Evolutionary conservation across 2,113 vertebrate species (phyloP), one percentile per base, ranked within the genome.

Genomic region (Brachyhypopomus occidentalis): DNA sequence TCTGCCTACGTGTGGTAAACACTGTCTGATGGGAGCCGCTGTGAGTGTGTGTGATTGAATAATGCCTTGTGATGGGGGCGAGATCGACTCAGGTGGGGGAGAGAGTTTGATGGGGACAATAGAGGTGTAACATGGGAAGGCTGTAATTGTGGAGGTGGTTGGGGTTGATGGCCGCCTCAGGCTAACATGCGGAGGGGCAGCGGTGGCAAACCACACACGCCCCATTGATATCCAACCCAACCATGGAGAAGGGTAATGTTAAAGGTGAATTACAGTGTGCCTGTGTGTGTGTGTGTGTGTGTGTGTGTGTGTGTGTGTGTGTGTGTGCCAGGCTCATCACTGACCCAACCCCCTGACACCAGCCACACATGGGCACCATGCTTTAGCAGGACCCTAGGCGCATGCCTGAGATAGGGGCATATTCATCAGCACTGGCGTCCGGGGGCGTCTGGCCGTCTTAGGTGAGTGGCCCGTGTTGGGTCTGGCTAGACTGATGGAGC

Each of bases 381-480:
- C 6, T 41, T 25, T 34, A 30, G 36, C 52, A 17, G 58, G 56
- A 60, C 76, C 12, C 9, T 38, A 20, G 19, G 22, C 38, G 59
- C 64, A 72, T 64, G 76, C 80, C 76, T 72, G 64, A 16, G 22
- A n/a, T 60, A 34, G 14, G 48, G 56, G n/a, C 6, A 27, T n/a
- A n/a, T 34, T 36, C 27, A 83, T 79, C 63, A n/a, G 60, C 30
- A 17, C 77, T 60, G 69, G 48, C 56, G 52, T 52, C 62, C 27
- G 52, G 72, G 72, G 36, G 60, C 84, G 72, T 56, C 25, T 25
- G 78, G 73, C 71, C 77, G 23, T 75, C 84, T 84, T 89, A 90
- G 88, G 88, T 89, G 89, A 92, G 85, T 59, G 59, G 80, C 81
- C 86, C 88, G 84, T 81, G 83, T 83, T 81, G 88, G 77, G 55